Conservation (phyloP, 2,797 vertebrate genomes). For the Poecilia gillii region DNA sequence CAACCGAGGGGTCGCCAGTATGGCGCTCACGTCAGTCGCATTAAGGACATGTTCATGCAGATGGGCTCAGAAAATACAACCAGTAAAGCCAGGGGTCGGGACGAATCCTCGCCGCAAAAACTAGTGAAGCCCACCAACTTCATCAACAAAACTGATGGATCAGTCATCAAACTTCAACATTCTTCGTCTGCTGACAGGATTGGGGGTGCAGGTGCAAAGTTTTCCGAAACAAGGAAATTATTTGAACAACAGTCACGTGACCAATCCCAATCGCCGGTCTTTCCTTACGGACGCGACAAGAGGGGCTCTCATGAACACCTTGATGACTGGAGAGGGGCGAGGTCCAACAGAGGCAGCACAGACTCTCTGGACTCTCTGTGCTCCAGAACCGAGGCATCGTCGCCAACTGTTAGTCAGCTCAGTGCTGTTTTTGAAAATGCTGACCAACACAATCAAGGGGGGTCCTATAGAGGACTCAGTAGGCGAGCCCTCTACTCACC, state of each 20-base stretch:
- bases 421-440: conserved; percentile 94
- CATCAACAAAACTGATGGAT: conserved; percentile 89
- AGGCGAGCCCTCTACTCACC: conserved; percentile 85
- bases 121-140: conserved; percentile 89
- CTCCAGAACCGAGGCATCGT: conserved; percentile 93
- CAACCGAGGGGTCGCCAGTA: conserved; percentile 94
- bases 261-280: conserved; percentile 86
- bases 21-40: conserved; percentile 96
- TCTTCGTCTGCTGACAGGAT: conserved; percentile 84
- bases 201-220: conserved; percentile 85
- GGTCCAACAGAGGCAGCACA: conserved; percentile 93
- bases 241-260: conserved; percentile 92
- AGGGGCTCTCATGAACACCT: conserved; percentile 85
- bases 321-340: conserved; percentile 89
- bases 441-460: conserved; percentile 79
- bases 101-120: conserved; percentile 88
- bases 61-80: conserved; percentile 88
- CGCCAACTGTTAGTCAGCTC: conserved; percentile 96
- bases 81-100: conserved; percentile 75
- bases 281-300: conserved; percentile 89
- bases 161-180: conserved; percentile 88
- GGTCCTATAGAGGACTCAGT: conserved; percentile 75
- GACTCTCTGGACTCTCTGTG: conserved; percentile 97
- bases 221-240: conserved; percentile 94
- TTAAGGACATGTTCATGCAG: conserved; percentile 99